Percentiles rank a stretch among this genome's conserved stretches.
These are phyloP conservation scores for Plodia interpunctella DNA, from an alignment of 1,140 invertebrate genomes.

Conservation along the genomic window DNA sequence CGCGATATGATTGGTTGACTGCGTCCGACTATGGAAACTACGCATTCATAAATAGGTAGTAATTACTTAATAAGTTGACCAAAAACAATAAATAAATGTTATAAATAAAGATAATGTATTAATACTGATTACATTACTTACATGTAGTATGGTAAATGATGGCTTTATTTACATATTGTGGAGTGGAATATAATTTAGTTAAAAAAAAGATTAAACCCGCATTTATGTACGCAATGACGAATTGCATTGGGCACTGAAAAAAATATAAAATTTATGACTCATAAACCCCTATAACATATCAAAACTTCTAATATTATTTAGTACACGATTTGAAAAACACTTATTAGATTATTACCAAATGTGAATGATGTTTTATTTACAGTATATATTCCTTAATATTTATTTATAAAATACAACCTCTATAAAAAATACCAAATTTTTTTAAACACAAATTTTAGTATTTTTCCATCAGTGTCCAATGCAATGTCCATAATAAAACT, in stretches of 20 bases:
- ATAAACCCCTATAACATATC: too few species aligned
- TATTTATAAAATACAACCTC: too few species aligned
- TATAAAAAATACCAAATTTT: too few species aligned
- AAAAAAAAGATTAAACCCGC: conserved; percentile 46
- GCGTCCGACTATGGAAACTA: too few species aligned
- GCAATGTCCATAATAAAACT: conserved; percentile 21
- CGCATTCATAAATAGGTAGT: neutral
- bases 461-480: conserved; percentile 39
- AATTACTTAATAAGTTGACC: conserved; percentile 11
- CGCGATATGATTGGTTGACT: too few species aligned
- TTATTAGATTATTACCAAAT: too few species aligned
- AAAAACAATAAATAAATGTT: conserved; percentile 25
- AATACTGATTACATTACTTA: conserved; percentile 73
- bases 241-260: neutral
- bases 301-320: too few species aligned
- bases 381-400: too few species aligned
- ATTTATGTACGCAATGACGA: conserved; percentile 27
- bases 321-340: too few species aligned
- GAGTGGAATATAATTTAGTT: conserved; percentile 61
- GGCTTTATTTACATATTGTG: conserved; percentile 62
- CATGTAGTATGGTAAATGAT: conserved; percentile 57
- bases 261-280: neutral
- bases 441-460: too few species aligned
- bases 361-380: too few species aligned
- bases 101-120: conserved; percentile 66